A percentile compares a stretch with the other conserved stretches of the same genome.
These are phyloP conservation scores for Serranus cabrilla DNA, from an alignment of 2,797 vertebrate species.

Conservation along the genomic window DNA sequence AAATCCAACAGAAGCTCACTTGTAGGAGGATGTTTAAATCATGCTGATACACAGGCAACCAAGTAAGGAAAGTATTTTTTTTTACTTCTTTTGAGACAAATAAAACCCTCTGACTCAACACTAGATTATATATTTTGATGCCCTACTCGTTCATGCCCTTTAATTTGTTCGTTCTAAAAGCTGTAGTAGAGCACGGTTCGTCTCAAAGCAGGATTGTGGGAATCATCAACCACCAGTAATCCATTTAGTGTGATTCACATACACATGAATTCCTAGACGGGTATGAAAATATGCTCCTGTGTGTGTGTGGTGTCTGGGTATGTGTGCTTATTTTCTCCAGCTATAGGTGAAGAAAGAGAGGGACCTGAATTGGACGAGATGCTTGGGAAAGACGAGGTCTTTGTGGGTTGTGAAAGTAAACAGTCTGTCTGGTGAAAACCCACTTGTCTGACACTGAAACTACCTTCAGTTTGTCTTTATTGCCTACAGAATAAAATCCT, in stretches of 20 bases:
- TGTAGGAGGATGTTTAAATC: not conserved
- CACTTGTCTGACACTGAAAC: constrained; percentile 43
- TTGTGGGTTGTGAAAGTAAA: constrained; percentile 69
- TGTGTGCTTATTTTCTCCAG: constrained; percentile 36
- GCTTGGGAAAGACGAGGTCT: constrained; percentile 33
- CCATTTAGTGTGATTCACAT: constrained; percentile 40
- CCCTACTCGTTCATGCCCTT: not conserved
- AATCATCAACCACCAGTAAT: constrained; percentile 41
- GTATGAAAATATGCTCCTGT: constrained; percentile 50
- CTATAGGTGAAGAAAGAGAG: constrained; percentile 35
- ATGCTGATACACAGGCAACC: not conserved
- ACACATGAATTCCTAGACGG: constrained; percentile 56
- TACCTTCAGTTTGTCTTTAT: not conserved
- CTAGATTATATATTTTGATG: constrained; percentile 1
- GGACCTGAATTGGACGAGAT: constrained; percentile 6
- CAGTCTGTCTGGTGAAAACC: constrained; percentile 70
- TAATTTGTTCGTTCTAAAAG: not conserved
- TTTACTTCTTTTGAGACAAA: not conserved
- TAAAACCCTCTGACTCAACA: not conserved
- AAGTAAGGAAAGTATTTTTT: not conserved
- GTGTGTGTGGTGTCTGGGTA: constrained; percentile 36
- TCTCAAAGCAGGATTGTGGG: constrained; percentile 17
- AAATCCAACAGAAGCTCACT: not conserved
- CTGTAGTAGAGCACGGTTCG: not conserved
- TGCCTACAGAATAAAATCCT: constrained; percentile 5